phyloP scores from a whole-genome alignment of 1,140 invertebrate species.

The Bombus confusus region DNA sequence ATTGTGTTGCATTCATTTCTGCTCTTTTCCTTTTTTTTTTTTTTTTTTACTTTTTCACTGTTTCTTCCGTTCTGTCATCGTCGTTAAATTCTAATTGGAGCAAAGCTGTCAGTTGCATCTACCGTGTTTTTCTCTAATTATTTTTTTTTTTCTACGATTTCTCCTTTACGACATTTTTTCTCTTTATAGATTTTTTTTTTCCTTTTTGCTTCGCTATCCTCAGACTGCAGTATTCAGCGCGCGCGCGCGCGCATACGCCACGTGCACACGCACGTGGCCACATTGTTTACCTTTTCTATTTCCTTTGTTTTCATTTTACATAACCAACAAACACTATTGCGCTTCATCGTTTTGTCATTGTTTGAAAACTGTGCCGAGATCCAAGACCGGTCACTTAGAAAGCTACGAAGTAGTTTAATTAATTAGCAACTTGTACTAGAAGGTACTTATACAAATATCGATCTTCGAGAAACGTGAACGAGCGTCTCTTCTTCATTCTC shows the following conservation, averaged over 20 bases:
- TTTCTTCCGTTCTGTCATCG: constrained; percentile 42
- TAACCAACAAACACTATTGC: constrained; percentile 20
- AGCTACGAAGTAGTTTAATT: constrained; percentile 41
- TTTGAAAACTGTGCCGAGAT: constrained; percentile 25
- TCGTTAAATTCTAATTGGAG: constrained; percentile 61
- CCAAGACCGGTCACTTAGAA: constrained; percentile 44
- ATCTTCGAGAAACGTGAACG: constrained; percentile 43
- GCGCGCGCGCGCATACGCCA: constrained; percentile 23
- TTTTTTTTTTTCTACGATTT: constrained; percentile 40
- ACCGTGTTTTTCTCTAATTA: constrained; percentile 55
- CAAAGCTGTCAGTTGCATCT: constrained; percentile 66
- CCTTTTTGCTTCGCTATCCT: constrained; percentile 45
- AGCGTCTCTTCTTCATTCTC: neutral
- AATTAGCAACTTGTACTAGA: constrained; percentile 56
- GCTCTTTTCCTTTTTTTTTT: constrained; percentile 1
- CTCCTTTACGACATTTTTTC: constrained; percentile 4
- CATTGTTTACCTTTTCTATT: neutral
- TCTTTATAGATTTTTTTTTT: constrained; percentile 12
- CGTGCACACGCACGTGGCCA: constrained; percentile 17
- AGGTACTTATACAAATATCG: constrained; percentile 52
- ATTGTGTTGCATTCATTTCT: constrained; percentile 24
- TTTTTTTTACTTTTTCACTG: constrained; percentile 19
- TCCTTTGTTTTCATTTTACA: neutral
- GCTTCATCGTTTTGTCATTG: constrained; percentile 6
- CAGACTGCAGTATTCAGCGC: constrained; percentile 24